phyloP scores from a whole-genome alignment of 2,888 invertebrate genomes.

The Epinotia demarniana region DNA sequence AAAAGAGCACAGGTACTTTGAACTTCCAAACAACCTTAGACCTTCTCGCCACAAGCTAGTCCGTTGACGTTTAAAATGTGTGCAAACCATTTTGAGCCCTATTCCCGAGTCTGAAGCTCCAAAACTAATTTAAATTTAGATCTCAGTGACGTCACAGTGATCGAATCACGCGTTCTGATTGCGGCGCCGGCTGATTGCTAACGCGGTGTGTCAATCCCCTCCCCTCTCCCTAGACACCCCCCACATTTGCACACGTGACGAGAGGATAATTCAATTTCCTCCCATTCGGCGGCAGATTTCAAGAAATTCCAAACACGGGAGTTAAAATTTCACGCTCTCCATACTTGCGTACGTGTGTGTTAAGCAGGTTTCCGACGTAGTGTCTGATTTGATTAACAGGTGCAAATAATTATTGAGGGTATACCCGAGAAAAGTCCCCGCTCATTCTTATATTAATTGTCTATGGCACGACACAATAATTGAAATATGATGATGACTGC shows the following conservation, averaged over 20 bases:
- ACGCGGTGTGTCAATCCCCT: constrained; percentile 51
- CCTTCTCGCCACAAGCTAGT: background rate
- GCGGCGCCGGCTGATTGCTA: constrained; percentile 52
- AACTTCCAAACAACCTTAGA: background rate
- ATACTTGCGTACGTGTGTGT: background rate
- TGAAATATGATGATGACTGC: too few species aligned
- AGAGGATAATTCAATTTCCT: constrained; percentile 40
- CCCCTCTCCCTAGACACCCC: background rate
- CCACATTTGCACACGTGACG: constrained; percentile 44
- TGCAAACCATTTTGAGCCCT: background rate
- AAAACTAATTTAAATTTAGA: background rate
- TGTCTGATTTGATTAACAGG: too few species aligned
- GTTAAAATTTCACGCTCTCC: constrained; percentile 24
- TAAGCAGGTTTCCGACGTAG: background rate
- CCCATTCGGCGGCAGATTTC: constrained; percentile 29
- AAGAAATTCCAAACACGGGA: constrained; percentile 24
- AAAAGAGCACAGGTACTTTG: background rate
- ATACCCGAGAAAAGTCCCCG: too few species aligned
- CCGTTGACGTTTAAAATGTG: background rate
- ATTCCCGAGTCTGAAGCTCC: background rate
- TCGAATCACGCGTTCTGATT: constrained; percentile 37
- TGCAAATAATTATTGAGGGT: too few species aligned
- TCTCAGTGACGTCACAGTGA: constrained; percentile 26
- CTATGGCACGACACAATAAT: too few species aligned
- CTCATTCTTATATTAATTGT: too few species aligned